Conservation (phyloP, 1,140 invertebrate genomes). For the Euura lappo region DNA sequence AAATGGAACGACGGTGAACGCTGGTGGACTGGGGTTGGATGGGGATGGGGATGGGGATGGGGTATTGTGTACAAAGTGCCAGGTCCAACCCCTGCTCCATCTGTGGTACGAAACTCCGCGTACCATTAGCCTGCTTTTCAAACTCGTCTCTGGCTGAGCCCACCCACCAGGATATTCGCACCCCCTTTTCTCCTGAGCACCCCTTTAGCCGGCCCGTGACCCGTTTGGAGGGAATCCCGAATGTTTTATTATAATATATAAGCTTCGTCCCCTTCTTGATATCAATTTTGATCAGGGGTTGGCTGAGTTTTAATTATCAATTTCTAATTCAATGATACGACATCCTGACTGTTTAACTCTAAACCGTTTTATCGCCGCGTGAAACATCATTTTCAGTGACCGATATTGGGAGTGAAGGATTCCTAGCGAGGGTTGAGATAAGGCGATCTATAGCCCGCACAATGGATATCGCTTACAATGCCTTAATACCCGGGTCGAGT, state of each 20-base stretch:
- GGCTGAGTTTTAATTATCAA: conserved; percentile 4
- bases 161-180: conserved; percentile 1
- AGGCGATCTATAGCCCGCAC: not conserved
- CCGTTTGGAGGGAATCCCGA: not conserved
- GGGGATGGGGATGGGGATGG: not conserved
- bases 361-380: not conserved
- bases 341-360: not conserved
- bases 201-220: not conserved
- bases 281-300: conserved; percentile 8
- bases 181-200: not conserved
- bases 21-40: not conserved
- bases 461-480: conserved; percentile 7
- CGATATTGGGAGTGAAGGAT: not conserved
- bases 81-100: not conserved
- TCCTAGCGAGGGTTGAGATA: not conserved
- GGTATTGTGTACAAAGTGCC: conserved; percentile 13
- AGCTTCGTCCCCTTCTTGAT: conserved; percentile 1
- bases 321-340: conserved; percentile 5
- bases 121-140: conserved; percentile 13
- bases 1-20: conserved; percentile 3
- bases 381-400: not conserved
- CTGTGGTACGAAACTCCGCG: not conserved
- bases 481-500: conserved; percentile 1
- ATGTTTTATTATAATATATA: conserved; percentile 12
- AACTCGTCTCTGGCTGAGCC: conserved; percentile 4